These are phyloP conservation scores for Homarus gammarus DNA, from an alignment of 2,888 invertebrate species.

Conservation along the genomic window DNA sequence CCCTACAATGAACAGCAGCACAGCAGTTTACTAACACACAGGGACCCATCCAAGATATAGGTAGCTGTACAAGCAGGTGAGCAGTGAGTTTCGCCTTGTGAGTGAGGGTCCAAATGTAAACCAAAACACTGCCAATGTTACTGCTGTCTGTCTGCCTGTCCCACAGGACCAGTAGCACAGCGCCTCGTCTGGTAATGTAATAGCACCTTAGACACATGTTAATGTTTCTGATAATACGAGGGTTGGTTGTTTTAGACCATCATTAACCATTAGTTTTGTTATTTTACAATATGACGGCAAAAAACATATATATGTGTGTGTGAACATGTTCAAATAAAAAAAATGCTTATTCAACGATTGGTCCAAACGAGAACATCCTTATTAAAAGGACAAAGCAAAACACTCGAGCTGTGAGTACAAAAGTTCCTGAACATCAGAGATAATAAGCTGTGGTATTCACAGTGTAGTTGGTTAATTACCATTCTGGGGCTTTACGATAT, in stretches of 20 bases:
- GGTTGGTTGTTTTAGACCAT: background rate
- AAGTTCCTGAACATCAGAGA: background rate
- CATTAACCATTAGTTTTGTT: background rate
- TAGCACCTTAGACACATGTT: background rate
- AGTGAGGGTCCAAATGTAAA: background rate
- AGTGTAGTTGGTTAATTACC: background rate
- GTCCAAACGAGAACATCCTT: background rate
- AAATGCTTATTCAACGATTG: background rate
- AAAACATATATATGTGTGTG: background rate
- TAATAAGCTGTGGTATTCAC: background rate
- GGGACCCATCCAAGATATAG: background rate
- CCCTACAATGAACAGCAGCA: background rate
- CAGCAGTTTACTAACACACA: constrained; percentile 10
- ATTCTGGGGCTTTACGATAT: too few relatives aligned
- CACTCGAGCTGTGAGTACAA: background rate
- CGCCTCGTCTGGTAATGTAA: background rate
- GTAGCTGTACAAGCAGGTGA: background rate
- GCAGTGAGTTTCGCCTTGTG: background rate
- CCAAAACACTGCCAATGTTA: background rate
- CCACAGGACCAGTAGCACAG: background rate
- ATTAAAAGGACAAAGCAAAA: background rate
- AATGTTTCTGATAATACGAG: background rate
- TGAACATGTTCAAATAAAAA: background rate
- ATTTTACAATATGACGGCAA: background rate
- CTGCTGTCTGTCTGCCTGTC: constrained; percentile 4